Evolutionary conservation across 2,888 invertebrate genomes (phyloP).

Genomic region (Toxonevra muliebris): DNA sequence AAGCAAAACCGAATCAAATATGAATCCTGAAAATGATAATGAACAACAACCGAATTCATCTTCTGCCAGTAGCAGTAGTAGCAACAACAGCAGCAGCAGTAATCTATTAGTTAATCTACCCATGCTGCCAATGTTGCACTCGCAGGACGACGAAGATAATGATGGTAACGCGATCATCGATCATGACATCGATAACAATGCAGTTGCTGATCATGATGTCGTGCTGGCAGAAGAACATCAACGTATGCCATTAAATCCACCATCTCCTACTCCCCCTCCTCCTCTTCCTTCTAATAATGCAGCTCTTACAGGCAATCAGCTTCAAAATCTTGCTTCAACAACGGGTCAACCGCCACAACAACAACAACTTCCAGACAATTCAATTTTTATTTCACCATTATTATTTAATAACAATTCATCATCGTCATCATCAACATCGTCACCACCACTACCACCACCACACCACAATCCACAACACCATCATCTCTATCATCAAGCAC

Average conservation of each 20-base stretch:
- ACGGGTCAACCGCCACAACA: conserved; percentile 33
- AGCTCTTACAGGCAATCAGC: conserved; percentile 10
- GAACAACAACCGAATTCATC: conserved; percentile 46
- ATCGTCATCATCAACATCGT: conserved; percentile 40
- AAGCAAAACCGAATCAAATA: conserved; percentile 25
- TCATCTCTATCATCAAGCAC: conserved; percentile 24
- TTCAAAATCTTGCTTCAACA: conserved; percentile 12
- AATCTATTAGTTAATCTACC: conserved; percentile 46
- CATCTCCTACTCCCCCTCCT: conserved; percentile 24
- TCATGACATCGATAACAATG: conserved; percentile 11
- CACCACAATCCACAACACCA: conserved; percentile 24
- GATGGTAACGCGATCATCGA: conserved; percentile 33
- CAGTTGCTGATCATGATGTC: background rate
- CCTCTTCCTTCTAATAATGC: background rate
- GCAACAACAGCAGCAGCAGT: conserved; percentile 49
- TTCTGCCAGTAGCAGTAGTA: conserved; percentile 51
- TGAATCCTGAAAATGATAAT: conserved; percentile 51
- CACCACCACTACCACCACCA: conserved; percentile 32
- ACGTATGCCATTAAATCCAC: conserved; percentile 4
- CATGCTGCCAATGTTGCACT: conserved; percentile 44
- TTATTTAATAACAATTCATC: conserved; percentile 43
- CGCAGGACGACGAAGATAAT: conserved; percentile 42
- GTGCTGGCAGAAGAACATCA: conserved; percentile 1
- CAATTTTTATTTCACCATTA: conserved; percentile 41
- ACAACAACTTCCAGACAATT: conserved; percentile 33